Conservation (phyloP, 1,140 invertebrate species). For the Bombus breviceps region DNA sequence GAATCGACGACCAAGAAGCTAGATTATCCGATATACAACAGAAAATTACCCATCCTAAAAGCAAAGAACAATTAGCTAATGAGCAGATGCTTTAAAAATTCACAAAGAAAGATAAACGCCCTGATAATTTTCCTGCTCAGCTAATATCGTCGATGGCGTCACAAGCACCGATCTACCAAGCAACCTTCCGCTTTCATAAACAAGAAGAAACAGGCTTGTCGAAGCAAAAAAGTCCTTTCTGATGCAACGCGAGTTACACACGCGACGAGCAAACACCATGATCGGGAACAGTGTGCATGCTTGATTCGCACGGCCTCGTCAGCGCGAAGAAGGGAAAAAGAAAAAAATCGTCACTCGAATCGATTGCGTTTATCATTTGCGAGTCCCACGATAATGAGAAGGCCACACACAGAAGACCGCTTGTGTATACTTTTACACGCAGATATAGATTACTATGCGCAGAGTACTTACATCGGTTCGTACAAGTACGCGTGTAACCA, state of each 20-base stretch:
- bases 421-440: no score
- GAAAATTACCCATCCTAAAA: no score
- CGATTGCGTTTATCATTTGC: conserved; percentile 35
- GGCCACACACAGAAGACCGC: not conserved
- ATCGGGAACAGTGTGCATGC: conserved; percentile 17
- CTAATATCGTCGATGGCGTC: not conserved
- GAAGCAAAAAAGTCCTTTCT: not conserved
- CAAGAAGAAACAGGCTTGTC: not conserved
- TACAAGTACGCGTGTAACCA: not conserved
- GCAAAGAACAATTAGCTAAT: no score
- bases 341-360: not conserved
- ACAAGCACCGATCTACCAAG: not conserved
- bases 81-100: no score
- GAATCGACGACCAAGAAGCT: no score
- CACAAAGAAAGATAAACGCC: not conserved
- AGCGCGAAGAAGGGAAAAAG: not conserved
- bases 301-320: conserved; percentile 13
- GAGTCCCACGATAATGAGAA: conserved; percentile 16
- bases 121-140: no score
- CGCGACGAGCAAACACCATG: not conserved
- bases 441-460: no score
- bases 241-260: not conserved
- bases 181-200: not conserved
- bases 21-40: no score
- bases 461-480: no score